Evolutionary conservation across 2,888 invertebrate species (phyloP).

Genomic region (Leptinotarsa peninsularis): DNA sequence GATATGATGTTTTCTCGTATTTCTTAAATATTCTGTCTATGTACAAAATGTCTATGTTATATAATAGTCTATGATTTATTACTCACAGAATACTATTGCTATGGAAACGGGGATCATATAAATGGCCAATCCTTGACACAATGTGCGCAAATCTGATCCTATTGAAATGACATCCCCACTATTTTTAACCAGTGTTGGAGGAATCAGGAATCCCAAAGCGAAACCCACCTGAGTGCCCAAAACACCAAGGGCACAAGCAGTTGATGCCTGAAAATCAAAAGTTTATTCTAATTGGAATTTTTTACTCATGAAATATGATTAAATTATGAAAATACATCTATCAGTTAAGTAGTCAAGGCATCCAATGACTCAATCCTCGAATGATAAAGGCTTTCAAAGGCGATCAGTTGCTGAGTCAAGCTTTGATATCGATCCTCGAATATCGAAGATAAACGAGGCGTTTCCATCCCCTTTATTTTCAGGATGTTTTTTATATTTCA

Average conservation of each 20-base stretch:
- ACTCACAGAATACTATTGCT: conserved; percentile 45
- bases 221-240: conserved; percentile 81
- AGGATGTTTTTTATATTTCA: no score
- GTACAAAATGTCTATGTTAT: no score
- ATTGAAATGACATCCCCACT: conserved; percentile 49
- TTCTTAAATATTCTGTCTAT: no score
- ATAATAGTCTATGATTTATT: neutral
- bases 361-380: no score
- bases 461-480: no score
- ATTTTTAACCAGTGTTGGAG: conserved; percentile 59
- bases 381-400: no score
- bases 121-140: conserved; percentile 71
- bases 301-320: neutral
- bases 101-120: conserved; percentile 64
- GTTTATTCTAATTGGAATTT: neutral
- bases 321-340: neutral
- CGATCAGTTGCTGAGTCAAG: no score
- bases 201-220: conserved; percentile 71
- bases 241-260: conserved; percentile 79
- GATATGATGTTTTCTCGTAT: no score
- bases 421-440: no score
- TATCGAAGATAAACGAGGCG: no score
- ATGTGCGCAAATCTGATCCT: conserved; percentile 63
- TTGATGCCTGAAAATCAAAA: conserved; percentile 63
- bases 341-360: no score